Evolutionary conservation across 2,113 vertebrate genomes (phyloP), one percentile per base, ranked within the genome.

Genomic region (Opisthocomus hoazin): DNA sequence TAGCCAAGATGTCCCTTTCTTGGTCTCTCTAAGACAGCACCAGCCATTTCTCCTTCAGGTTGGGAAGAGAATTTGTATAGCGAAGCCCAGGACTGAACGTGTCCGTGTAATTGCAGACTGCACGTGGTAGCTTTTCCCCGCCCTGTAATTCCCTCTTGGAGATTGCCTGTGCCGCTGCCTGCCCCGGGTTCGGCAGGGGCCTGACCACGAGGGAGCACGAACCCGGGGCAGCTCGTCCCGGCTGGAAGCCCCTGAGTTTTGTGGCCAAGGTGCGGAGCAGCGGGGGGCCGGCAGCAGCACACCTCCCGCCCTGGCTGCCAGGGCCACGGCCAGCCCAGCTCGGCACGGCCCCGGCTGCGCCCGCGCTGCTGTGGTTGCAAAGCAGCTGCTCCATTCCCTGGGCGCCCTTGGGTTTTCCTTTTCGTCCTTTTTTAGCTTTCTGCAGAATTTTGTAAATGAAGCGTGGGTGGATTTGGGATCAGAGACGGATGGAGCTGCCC

Each of bases 341-440:
- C 11, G 1, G 48, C n/a, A 3, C 41, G 0, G 0, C 4, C 23
- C 32, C 10, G 17, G 41, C 39, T 9, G 29, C 1, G 2, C 2
- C 1, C 26, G 21, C 3, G 20, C 3, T 11, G 54, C 1, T 7
- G 60, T 10, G 30, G 21, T 20, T 54, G 30, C 65, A 66, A 4
- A 79, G 6, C 29, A 26, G 32, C 75, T 34, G 12, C 17, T 37
- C 8, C 5, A 20, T 45, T 43, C 76, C 43, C 29, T n/a, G 51
- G 32, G 24, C n/a, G 58, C 43, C 60, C 22, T 15, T 11, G 46
- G 19, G 10, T 34, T 34, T 61, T 46, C 15, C 18, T 43, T 71
- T 83, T 22, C 12, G 56, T n/a, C 39, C 5, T 5, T 41, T 80
- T 76, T 80, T 26, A 89, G 63, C 68, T 60, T 89, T 83, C 84